phyloP scores from a whole-genome alignment of 2,797 vertebrate species.

The Momotus momota region DNA sequence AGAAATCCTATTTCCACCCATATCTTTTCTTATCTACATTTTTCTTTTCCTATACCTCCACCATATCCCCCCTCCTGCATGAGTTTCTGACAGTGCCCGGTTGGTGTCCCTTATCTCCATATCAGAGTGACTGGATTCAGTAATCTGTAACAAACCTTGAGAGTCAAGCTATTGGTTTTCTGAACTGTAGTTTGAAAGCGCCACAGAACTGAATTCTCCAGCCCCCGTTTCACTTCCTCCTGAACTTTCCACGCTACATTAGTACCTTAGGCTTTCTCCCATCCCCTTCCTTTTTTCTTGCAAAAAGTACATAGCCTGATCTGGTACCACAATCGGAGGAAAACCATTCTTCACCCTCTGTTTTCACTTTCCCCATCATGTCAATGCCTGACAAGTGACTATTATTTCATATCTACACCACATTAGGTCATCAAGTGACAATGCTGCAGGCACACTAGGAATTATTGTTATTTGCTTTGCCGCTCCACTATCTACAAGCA shows the following conservation, averaged over 20 bases:
- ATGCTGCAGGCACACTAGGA: background rate
- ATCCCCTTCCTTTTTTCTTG: background rate
- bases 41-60: background rate
- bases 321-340: background rate
- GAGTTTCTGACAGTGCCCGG: background rate
- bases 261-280: background rate
- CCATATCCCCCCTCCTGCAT: background rate
- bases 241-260: background rate
- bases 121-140: slow-evolving; percentile 11
- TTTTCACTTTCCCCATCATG: background rate
- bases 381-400: background rate
- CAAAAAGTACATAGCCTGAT: background rate
- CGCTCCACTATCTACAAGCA: background rate
- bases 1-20: background rate
- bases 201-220: background rate
- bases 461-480: slow-evolving; percentile 32
- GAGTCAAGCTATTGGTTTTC: background rate
- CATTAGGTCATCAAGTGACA: slow-evolving; percentile 20
- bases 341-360: background rate
- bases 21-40: background rate
- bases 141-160: slow-evolving; percentile 22
- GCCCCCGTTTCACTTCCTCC: background rate
- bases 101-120: slow-evolving; percentile 11
- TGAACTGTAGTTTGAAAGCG: background rate
- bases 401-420: background rate